These are phyloP conservation scores for Gambusia yucatana DNA, from an alignment of 2,797 vertebrate genomes.

Conservation along the genomic window DNA sequence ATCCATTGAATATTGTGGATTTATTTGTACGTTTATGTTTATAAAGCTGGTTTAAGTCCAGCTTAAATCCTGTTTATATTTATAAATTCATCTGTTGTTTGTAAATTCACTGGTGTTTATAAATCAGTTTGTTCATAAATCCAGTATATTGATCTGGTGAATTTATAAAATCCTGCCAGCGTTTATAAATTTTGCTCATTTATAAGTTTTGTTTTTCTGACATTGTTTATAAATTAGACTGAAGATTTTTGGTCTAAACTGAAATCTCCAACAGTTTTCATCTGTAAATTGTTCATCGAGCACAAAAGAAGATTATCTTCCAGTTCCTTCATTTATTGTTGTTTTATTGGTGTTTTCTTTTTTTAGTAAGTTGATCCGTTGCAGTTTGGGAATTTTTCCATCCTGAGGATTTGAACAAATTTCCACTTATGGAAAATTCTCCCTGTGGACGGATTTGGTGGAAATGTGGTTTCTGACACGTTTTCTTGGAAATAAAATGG, in stretches of 20 bases:
- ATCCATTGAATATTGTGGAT: neutral
- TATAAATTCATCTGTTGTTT: neutral
- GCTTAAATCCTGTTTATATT: neutral
- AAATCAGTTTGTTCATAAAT: neutral
- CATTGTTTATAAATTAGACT: neutral
- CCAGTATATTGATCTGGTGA: neutral
- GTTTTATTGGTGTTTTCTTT: neutral
- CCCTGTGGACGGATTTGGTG: neutral
- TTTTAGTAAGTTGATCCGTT: neutral
- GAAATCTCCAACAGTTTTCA: too few relatives aligned
- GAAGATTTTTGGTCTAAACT: neutral
- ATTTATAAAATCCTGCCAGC: neutral
- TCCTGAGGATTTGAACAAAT: neutral
- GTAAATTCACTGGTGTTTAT: too few relatives aligned
- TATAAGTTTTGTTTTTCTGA: neutral
- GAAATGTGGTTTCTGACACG: neutral
- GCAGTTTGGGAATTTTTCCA: neutral
- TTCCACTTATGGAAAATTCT: neutral
- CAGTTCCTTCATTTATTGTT: neutral
- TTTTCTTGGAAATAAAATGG: neutral
- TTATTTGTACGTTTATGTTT: neutral
- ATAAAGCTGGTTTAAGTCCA: neutral
- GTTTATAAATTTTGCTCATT: neutral
- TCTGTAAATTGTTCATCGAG: too few relatives aligned
- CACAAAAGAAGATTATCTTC: neutral